Percentiles rank a stretch among this genome's conserved stretches.
Evolutionary conservation across 2,797 vertebrate genomes (phyloP).

Genomic region (Tangara arthus): DNA sequence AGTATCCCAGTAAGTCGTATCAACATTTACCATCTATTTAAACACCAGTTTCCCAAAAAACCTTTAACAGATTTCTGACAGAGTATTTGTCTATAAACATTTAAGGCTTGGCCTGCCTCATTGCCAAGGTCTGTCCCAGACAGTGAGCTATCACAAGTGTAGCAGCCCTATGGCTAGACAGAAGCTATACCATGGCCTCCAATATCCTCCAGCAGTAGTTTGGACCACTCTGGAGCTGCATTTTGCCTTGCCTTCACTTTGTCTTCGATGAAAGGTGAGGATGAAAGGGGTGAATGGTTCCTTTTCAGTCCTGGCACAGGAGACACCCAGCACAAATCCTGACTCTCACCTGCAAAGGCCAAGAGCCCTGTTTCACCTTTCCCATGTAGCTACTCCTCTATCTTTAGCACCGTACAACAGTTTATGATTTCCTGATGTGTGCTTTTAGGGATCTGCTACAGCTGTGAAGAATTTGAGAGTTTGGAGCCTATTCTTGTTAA

Average conservation of each 20-base stretch:
- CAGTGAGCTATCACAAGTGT: rapidly evolving
- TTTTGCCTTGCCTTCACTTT: background rate
- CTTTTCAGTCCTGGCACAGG: background rate
- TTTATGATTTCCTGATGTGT: background rate
- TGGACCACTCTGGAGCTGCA: rapidly evolving
- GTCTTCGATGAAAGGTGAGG: rapidly evolving
- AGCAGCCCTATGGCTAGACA: background rate
- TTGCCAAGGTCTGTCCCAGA: rapidly evolving
- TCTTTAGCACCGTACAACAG: background rate
- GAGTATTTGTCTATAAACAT: background rate
- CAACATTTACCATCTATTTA: background rate
- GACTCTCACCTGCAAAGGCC: background rate
- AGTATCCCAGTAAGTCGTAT: background rate
- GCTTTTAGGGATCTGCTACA: background rate
- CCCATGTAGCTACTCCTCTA: background rate
- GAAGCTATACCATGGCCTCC: background rate
- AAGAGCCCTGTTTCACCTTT: background rate
- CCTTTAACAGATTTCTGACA: background rate
- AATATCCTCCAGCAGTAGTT: background rate
- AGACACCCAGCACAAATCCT: background rate
- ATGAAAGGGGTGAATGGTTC: background rate
- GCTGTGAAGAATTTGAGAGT: background rate
- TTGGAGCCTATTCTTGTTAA: background rate
- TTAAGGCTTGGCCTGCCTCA: background rate
- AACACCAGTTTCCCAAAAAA: background rate